Base-by-base conservation (phyloP, 2,888 invertebrate genomes). In the Drosophila flavopinicola region DNA sequence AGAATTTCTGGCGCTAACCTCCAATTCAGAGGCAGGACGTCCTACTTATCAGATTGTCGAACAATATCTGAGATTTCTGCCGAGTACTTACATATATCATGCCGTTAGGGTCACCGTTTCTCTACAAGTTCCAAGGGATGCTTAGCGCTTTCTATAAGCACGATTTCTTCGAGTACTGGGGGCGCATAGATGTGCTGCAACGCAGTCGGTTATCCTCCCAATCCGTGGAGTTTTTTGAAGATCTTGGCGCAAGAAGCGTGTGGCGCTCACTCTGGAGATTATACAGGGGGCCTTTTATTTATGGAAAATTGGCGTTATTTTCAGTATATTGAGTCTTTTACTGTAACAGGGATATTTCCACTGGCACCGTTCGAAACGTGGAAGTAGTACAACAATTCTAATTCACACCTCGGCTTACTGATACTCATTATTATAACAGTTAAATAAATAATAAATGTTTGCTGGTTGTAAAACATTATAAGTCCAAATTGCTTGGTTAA, bases 261-360 rank as follows among this genome's bases (percentile, higher is more conserved):
- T 88, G 0, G 88, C 85, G 0, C 58, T 90, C 4, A 88, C 76
- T 27, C 42, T 90, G 69, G 79, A 88, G 6, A 85, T 89, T 10
- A 41, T 90, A 6, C 90, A 90, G 41, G 90, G 90, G 3, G 88
- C 88, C 2, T 90, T 90, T 32, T 90, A 87, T 72, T 59, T 90
- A 1, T 90, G 89, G 90, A 10, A 79, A 2, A 73, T 85, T 44
- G 90, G 90, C 0, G 80, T 88, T 20, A 11, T 64, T 5, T 1
- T 79, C 0, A 89, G 87, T 45, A 20, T 69, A 3, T 3, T 78
- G 6, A 83, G 66, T 3, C 88, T 89, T 67, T n/a, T n/a, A n/a
- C n/a, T n/a, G n/a, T n/a, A n/a, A n/a, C n/a, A n/a, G n/a, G n/a
- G n/a, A n/a, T n/a, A n/a, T n/a, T 67, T 27, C 10, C 11, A 33